Conservation (phyloP, 1,140 invertebrate species). For the Drosophila pallidifrons region DNA sequence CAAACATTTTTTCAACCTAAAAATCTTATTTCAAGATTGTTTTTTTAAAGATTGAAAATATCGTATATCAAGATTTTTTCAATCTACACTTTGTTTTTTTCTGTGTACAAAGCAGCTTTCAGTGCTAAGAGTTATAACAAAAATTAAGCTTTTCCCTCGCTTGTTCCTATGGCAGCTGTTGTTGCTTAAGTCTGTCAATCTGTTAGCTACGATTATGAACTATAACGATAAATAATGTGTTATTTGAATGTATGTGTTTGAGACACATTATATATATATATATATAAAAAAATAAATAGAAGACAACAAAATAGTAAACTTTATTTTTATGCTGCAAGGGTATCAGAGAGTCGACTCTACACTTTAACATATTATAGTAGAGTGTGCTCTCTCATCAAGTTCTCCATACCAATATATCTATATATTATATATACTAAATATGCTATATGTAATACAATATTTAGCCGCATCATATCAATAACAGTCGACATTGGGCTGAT, state of each 20-base stretch:
- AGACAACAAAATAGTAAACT: not conserved
- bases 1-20: no score
- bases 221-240: constrained; percentile 14
- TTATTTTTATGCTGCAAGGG: constrained; percentile 32
- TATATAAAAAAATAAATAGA: not conserved
- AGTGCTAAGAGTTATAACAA: not conserved
- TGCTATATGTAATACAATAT: constrained; percentile 18
- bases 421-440: constrained; percentile 9
- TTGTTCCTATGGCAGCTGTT: constrained; percentile 32
- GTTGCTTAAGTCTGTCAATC: constrained; percentile 29
- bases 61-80: no score
- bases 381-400: not conserved
- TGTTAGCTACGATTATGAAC: constrained; percentile 16
- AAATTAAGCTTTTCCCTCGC: constrained; percentile 11
- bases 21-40: no score
- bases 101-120: constrained; percentile 1
- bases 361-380: not conserved
- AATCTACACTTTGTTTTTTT: no score
- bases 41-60: no score
- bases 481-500: constrained; percentile 40
- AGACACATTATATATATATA: constrained; percentile 1
- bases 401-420: constrained; percentile 10
- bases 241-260: not conserved
- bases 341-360: constrained; percentile 19
- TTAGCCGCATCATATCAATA: constrained; percentile 68